A percentile compares a stretch with the other conserved stretches of the same genome.
These are phyloP conservation scores for Cyphomyrus plagiostoma DNA, from an alignment of 2,113 vertebrate species.

Conservation along the genomic window DNA sequence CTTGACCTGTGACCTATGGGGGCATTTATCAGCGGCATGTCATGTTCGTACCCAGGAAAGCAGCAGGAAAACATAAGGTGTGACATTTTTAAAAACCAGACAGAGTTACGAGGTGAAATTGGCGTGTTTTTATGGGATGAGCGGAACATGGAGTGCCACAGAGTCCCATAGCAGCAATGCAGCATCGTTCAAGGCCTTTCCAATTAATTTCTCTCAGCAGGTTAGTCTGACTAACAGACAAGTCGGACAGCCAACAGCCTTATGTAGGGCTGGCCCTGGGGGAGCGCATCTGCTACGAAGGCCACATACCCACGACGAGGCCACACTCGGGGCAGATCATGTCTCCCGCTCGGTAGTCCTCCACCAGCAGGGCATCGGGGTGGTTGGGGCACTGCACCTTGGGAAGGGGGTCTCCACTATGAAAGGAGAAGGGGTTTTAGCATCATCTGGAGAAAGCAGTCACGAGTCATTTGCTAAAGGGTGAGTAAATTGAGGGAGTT, in stretches of 20 bases:
- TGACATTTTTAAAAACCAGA: neutral
- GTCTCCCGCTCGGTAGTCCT: conserved; percentile 97
- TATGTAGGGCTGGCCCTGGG: neutral
- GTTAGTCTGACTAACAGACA: neutral
- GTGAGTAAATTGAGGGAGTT: neutral
- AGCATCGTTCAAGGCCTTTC: neutral
- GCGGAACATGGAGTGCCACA: neutral
- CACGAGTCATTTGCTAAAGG: neutral
- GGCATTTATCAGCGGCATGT: neutral
- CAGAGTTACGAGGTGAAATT: neutral
- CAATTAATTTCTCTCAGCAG: neutral
- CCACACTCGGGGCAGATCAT: conserved; percentile 99
- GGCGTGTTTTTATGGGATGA: neutral
- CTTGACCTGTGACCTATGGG: neutral
- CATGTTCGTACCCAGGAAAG: neutral
- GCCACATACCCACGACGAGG: conserved; percentile 84
- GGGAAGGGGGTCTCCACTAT: conserved; percentile 80
- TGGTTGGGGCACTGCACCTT: conserved; percentile 93
- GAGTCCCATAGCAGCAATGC: neutral
- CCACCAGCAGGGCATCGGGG: conserved; percentile 89
- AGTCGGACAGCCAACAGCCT: neutral
- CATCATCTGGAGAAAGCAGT: neutral
- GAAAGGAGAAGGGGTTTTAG: neutral
- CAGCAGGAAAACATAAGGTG: neutral
- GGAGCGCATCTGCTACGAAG: neutral